phyloP scores from a whole-genome alignment of 2,113 vertebrate species.

The Brevimyrus niger region DNA sequence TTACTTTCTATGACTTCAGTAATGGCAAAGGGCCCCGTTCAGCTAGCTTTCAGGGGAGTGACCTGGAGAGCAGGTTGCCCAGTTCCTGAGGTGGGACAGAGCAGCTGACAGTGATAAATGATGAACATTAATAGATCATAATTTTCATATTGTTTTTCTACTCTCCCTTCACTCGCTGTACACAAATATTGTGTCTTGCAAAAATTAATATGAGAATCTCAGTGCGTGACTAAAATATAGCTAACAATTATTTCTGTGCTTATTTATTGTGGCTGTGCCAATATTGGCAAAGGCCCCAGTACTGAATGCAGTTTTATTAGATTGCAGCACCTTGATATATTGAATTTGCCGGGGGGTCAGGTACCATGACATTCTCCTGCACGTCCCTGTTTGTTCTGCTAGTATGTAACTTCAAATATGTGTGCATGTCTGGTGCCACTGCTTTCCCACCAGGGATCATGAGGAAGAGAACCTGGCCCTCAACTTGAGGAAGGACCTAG shows the following conservation, averaged over 20 bases:
- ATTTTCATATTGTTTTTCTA: neutral
- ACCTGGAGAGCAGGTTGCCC: neutral
- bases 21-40: neutral
- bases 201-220: neutral
- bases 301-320: neutral
- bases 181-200: neutral
- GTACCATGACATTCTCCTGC: neutral
- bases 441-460: constrained; percentile 3
- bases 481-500: constrained; percentile 12
- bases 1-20: neutral
- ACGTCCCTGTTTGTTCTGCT: neutral
- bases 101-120: constrained; percentile 20
- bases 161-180: neutral
- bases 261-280: neutral
- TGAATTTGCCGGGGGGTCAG: neutral
- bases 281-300: neutral
- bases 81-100: neutral
- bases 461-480: neutral
- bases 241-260: neutral
- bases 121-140: neutral
- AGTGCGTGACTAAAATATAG: neutral
- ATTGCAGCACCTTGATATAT: neutral
- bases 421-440: neutral
- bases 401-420: neutral
- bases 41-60: neutral